A percentile compares a stretch with the other conserved stretches of the same genome.
These are phyloP conservation scores for Tiliacea citrago DNA, from an alignment of 2,888 invertebrate genomes.

Conservation along the genomic window DNA sequence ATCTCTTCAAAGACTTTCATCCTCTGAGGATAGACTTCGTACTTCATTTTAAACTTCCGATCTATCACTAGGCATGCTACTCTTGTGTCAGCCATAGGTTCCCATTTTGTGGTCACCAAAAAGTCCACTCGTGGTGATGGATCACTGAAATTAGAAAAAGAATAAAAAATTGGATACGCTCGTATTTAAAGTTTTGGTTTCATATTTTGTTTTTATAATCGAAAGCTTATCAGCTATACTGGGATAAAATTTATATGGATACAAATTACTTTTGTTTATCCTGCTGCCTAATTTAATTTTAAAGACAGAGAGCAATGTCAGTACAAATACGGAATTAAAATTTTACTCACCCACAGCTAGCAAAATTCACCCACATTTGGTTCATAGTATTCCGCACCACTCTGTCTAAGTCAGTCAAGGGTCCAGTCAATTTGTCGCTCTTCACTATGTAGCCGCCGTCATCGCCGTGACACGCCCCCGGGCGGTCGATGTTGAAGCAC, in stretches of 20 bases:
- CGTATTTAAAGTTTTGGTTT: neutral
- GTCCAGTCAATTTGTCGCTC: constrained; percentile 68
- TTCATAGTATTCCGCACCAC: constrained; percentile 85
- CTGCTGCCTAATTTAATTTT: neutral
- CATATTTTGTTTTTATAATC: neutral
- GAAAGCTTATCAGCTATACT: too few species aligned
- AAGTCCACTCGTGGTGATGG: constrained; percentile 80
- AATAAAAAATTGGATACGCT: neutral
- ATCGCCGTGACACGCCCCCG: constrained; percentile 91
- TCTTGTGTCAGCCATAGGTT: constrained; percentile 74
- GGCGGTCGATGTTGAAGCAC: constrained; percentile 79
- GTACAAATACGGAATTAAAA: neutral
- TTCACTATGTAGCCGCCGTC: constrained; percentile 91
- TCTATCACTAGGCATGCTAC: constrained; percentile 79
- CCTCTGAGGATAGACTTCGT: constrained; percentile 78
- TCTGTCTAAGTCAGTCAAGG: constrained; percentile 76
- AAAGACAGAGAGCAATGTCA: neutral
- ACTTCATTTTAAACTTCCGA: constrained; percentile 78
- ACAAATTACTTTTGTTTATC: constrained; percentile 2
- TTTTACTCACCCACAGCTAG: constrained; percentile 86
- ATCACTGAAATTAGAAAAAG: constrained; percentile 74
- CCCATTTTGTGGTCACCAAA: constrained; percentile 79
- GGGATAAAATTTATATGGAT: neutral
- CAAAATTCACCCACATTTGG: constrained; percentile 92
- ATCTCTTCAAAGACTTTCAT: constrained; percentile 79